phyloP scores from a whole-genome alignment of 2,888 invertebrate species.

The Hanleya hanleyi region DNA sequence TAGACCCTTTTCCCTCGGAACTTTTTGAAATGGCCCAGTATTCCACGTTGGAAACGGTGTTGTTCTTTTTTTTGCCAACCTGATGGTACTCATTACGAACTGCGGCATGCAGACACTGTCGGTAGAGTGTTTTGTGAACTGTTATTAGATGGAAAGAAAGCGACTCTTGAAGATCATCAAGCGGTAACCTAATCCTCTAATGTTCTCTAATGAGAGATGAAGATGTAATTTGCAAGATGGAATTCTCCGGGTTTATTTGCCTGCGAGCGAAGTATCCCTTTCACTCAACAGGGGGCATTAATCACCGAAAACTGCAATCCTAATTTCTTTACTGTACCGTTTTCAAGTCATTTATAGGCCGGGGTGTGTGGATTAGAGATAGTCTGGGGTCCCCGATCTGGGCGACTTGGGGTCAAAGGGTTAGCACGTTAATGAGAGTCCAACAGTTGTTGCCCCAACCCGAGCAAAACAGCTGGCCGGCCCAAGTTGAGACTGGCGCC shows the following conservation, averaged over 20 bases:
- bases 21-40: too few relatives aligned
- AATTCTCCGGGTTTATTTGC: background rate
- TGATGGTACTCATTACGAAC: too few relatives aligned
- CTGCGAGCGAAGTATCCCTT: background rate
- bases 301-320: conserved; percentile 11
- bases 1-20: too few relatives aligned
- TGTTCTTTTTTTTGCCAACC: too few relatives aligned
- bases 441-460: conserved; percentile 5
- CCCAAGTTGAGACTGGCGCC: conserved; percentile 20
- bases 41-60: too few relatives aligned
- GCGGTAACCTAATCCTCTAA: conserved; percentile 43
- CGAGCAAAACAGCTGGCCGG: conserved; percentile 6
- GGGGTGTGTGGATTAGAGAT: too few relatives aligned
- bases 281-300: conserved; percentile 8
- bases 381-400: background rate
- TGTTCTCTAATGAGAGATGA: conserved; percentile 48
- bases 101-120: too few relatives aligned
- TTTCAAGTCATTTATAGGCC: too few relatives aligned
- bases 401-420: background rate
- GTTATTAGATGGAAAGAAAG: too few relatives aligned
- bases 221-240: conserved; percentile 47
- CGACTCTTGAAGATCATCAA: conserved; percentile 28
- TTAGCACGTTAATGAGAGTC: conserved; percentile 9
- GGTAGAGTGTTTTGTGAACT: too few relatives aligned
- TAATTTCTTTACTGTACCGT: conserved; percentile 7